Conservation (phyloP, 2,888 invertebrate genomes). For the Didymodactylos carnosus region DNA sequence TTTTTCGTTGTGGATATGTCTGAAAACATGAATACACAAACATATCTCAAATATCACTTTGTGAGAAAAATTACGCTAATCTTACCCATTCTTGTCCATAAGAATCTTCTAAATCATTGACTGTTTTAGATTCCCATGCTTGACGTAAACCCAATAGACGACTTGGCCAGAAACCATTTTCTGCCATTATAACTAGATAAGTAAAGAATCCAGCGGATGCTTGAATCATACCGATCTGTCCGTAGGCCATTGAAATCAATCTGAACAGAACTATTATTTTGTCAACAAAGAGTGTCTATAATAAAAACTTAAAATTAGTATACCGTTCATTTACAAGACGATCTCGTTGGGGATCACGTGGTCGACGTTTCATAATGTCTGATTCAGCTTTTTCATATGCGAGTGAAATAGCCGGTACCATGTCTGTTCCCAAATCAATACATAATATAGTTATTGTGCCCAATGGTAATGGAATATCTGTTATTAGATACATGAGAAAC, state of each 20-base stretch:
- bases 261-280: background rate
- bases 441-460: constrained; percentile 92
- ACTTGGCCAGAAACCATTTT: constrained; percentile 83
- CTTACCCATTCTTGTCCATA: constrained; percentile 86
- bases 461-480: constrained; percentile 76
- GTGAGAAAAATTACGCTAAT: background rate
- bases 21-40: background rate
- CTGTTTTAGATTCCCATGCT: constrained; percentile 92
- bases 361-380: constrained; percentile 79
- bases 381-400: constrained; percentile 74
- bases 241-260: constrained; percentile 97
- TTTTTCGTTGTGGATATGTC: constrained; percentile 80
- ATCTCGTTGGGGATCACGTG: constrained; percentile 67
- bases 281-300: too few species aligned
- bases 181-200: constrained; percentile 99
- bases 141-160: constrained; percentile 79
- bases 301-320: too few species aligned
- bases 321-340: constrained; percentile 72
- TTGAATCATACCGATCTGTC: constrained; percentile 99
- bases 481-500: constrained; percentile 83
- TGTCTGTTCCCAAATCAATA: constrained; percentile 97
- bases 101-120: constrained; percentile 90
- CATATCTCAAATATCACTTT: too few species aligned
- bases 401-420: constrained; percentile 77
- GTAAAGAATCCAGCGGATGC: constrained; percentile 99